phyloP scores from a whole-genome alignment of 2,113 vertebrate species.

The Strix uralensis region DNA sequence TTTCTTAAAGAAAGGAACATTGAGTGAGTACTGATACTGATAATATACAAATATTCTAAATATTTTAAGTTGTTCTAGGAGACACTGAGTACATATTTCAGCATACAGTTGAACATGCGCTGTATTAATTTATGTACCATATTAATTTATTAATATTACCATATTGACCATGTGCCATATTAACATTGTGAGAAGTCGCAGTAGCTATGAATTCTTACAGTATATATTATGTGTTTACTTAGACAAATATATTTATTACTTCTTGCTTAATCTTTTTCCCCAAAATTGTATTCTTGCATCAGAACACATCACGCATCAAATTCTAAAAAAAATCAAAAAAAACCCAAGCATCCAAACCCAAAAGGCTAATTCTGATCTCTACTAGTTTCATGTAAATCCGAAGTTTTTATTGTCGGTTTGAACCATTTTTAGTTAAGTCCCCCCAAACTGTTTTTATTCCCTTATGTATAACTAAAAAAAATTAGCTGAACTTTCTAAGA shows the following conservation, averaged over 20 bases:
- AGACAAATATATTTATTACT: neutral
- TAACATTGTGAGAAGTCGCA: neutral
- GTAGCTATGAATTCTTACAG: neutral
- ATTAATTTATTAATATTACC: no score
- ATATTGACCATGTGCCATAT: neutral
- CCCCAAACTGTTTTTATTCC: neutral
- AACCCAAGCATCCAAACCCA: neutral
- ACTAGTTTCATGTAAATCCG: neutral
- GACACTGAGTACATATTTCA: neutral
- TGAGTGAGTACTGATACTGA: neutral
- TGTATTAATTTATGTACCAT: no score
- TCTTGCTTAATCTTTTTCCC: neutral
- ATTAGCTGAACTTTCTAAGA: constrained; percentile 57
- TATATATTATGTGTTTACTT: neutral
- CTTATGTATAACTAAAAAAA: neutral
- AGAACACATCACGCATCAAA: neutral
- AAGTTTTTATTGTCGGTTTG: neutral
- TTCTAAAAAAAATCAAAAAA: neutral
- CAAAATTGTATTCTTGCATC: neutral
- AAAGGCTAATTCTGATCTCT: neutral
- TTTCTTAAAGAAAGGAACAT: neutral
- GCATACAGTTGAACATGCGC: neutral
- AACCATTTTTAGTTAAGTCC: neutral
- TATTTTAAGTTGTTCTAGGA: neutral
- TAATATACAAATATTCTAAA: neutral